Percentiles rank a stretch among this genome's conserved stretches.
These are phyloP conservation scores for Maconellicoccus hirsutus DNA, from an alignment of 1,140 invertebrate species.

Conservation along the genomic window DNA sequence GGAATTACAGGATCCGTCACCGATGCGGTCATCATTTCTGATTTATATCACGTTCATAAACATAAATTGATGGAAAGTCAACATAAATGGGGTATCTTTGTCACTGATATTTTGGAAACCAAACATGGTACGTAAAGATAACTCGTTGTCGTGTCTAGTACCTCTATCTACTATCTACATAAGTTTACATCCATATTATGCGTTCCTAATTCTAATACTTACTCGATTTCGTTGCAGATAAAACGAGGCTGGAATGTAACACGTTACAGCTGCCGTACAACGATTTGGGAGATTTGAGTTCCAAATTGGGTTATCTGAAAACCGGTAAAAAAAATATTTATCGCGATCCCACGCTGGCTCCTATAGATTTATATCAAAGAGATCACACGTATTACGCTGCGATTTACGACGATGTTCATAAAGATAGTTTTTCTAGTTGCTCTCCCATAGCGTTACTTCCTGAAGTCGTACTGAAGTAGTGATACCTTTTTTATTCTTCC, in stretches of 20 bases:
- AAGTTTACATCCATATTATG: conserved; percentile 10
- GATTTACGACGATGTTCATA: conserved; percentile 65
- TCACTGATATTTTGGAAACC: conserved; percentile 75
- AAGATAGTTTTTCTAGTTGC: conserved; percentile 68
- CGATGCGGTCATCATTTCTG: conserved; percentile 61
- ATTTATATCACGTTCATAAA: conserved; percentile 51
- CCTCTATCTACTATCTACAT: background rate
- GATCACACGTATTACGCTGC: conserved; percentile 70
- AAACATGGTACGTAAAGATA: conserved; percentile 45
- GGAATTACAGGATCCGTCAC: conserved; percentile 47
- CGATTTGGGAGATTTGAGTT: conserved; percentile 66
- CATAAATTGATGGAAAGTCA: conserved; percentile 42
- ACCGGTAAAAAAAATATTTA: conserved; percentile 52
- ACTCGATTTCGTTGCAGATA: conserved; percentile 34
- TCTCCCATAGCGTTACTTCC: conserved; percentile 60
- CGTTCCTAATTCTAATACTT: background rate
- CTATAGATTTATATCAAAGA: conserved; percentile 53
- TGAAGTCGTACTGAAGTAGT: conserved; percentile 55
- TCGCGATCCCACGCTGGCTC: conserved; percentile 53
- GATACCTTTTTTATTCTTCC: conserved; percentile 26
- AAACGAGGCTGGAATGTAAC: conserved; percentile 55
- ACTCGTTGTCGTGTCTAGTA: background rate
- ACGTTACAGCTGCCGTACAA: conserved; percentile 74
- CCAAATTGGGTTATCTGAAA: conserved; percentile 59
- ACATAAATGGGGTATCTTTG: conserved; percentile 80